phyloP scores from a whole-genome alignment of 2,797 vertebrate species.

The Schizopygopsis pylzovi region DNA sequence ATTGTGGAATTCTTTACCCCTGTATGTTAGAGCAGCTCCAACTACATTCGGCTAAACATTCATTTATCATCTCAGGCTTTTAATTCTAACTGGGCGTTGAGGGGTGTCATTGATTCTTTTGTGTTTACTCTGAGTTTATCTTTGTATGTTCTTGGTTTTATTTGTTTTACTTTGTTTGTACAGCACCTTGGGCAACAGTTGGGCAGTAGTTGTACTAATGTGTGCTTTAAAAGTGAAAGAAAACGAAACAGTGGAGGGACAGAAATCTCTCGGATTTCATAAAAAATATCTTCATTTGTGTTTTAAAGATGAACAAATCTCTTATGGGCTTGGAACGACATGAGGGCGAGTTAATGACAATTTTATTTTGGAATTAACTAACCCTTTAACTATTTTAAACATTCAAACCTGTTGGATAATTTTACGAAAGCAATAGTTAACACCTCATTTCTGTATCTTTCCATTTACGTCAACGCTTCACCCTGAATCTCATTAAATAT shows the following conservation, averaged over 20 bases:
- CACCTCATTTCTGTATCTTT: not conserved
- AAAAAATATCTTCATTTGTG: not conserved
- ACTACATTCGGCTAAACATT: no score
- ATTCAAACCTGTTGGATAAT: not conserved
- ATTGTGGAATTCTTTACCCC: no score
- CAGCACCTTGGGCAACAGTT: no score
- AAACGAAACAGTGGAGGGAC: not conserved
- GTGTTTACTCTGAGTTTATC: no score
- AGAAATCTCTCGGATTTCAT: not conserved
- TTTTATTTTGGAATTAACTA: not conserved
- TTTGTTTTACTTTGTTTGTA: no score
- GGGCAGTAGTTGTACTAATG: no score
- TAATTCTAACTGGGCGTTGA: no score
- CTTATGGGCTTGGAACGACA: not conserved
- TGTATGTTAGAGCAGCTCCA: no score
- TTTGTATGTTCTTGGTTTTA: no score
- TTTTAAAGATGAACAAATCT: not conserved
- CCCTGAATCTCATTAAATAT: not conserved
- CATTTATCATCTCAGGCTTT: no score
- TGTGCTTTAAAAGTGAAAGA: no score
- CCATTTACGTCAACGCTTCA: not conserved
- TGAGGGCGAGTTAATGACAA: not conserved
- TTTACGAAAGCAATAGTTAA: not conserved
- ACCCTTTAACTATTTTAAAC: not conserved
- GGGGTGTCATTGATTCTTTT: no score